Conservation (phyloP, 2,888 invertebrate genomes). For the Crocallis elinguaria region DNA sequence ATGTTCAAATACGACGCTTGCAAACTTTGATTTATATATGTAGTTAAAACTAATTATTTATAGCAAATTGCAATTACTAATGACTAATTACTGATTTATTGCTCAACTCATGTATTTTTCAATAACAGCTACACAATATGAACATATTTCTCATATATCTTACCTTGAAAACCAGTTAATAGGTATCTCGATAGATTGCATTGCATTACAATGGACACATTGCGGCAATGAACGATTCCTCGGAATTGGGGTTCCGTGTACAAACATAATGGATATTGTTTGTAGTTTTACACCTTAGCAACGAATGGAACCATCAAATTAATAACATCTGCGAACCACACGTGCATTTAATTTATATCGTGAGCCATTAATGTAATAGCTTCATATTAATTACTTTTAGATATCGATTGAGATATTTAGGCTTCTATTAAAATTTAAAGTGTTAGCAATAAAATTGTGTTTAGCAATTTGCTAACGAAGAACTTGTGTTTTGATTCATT, state of each 20-base stretch:
- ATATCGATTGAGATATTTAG: slow-evolving; percentile 16
- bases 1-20: no score
- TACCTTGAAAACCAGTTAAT: slow-evolving; percentile 41
- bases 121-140: slow-evolving; percentile 21
- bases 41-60: not conserved
- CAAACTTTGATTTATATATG: no score
- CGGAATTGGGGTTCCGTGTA: slow-evolving; percentile 44
- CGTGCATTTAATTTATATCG: slow-evolving; percentile 32
- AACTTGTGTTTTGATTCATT: not conserved
- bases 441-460: slow-evolving; percentile 15
- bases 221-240: slow-evolving; percentile 52
- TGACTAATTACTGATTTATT: slow-evolving; percentile 12
- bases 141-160: slow-evolving; percentile 25
- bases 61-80: not conserved
- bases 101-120: slow-evolving; percentile 22
- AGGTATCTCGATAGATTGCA: slow-evolving; percentile 31
- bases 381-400: slow-evolving; percentile 29
- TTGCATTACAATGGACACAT: slow-evolving; percentile 49
- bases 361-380: slow-evolving; percentile 32
- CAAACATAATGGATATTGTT: slow-evolving; percentile 46
- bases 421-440: slow-evolving; percentile 10
- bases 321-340: slow-evolving; percentile 43
- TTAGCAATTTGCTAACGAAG: slow-evolving; percentile 11
- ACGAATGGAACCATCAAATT: slow-evolving; percentile 38
- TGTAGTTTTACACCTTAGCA: slow-evolving; percentile 51